Evolutionary conservation across 2,113 vertebrate genomes (phyloP), one percentile per base, ranked within the genome.

Genomic region (Halichoerus grypus): DNA sequence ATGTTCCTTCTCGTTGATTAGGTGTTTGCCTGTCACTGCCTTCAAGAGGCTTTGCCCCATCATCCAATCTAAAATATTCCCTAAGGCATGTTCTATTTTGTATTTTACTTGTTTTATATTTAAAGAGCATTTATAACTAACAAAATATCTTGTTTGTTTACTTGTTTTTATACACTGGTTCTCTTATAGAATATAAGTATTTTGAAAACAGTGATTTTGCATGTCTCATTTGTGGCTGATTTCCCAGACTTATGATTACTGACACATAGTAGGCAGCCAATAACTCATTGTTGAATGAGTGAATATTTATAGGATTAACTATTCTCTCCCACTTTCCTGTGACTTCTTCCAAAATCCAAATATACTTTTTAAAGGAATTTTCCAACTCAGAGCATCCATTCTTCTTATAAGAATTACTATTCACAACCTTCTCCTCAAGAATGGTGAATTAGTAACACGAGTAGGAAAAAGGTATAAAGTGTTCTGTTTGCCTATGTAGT

Each of bases 281-380:
- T 77, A 92, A 88, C 74, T 92, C 67, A 42, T 22, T 92, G 42
- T 67, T 95, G 57, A 92, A 74, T 71, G 51, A 92, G 61, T 92
- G 3, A 46, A 82, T 88, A 97, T 88, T 88, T 53, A 88, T 39
- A 55, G 42, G 15, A 24, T 82, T 74, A 74, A 57, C 31, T 85
- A 86, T 36, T 63, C 4, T 90, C 65, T 95, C 7, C 24, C 18
- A n/a, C 15, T 77, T 94, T 65, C 49, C 28, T 53, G 14, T 91
- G 33, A 86, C 42, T 77, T 87, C 53, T 87, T 39, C 72, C 57
- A 76, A 33, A 63, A 65, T 72, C 36, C 3, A 71, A 96, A 71
- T 76, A 33, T 53, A 24, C 12, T 81, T 96, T 91, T 86, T 55
- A 86, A 89, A 94, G 51, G 24, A 80, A 57, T 42, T 33, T 42